Evolutionary conservation across 2,888 invertebrate species (phyloP), one percentile per base, ranked within the genome.

Genomic region (Apamea sordens): DNA sequence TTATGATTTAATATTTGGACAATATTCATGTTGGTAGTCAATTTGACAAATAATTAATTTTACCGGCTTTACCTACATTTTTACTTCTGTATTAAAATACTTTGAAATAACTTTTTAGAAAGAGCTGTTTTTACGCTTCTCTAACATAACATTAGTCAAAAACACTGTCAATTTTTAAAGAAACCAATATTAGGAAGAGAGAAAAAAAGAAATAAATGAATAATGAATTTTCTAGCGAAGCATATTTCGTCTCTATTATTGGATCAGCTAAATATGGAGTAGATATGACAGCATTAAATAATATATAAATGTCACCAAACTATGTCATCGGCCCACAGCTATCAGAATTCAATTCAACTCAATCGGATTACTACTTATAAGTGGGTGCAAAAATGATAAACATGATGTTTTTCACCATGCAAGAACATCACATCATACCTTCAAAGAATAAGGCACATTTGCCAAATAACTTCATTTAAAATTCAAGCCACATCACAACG

Each of bases 391-490:
- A 61, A 68, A 24, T 61, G 18, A 68, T 74, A 80, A 68, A 53
- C 21, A 74, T 21, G 13, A 24, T 2, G 15, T 61, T 80, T 36
- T 68, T 61, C 8, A 41, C 5, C 80, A 59, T 32, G n/a, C 13
- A 50, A 41, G n/a, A 21, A 28, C 68, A 28, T 15, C 61, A 68
- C n/a, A 47, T 75, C n/a, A n/a, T 50, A 67, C 0, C 7, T 81
- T 61, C 44, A 28, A 4, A 56, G 61, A 75, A 81, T 13, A 61
- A 0, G 4, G 13, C 24, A 77, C 36, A 36, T 61, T 11, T n/a
- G 67, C 83, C 67, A 81, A 82, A 77, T 21, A 61, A n/a, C 7
- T 32, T 13, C 2, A 69, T 32, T 83, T 50, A 50, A 64, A 73
- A 84, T 72, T 64, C 83, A 53, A 21, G n/a, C 36, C 70, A 73